Percentiles rank a stretch among this genome's conserved stretches.
Conservation (phyloP, 2,113 vertebrate genomes). For the Kobus ellipsiprymnus region DNA sequence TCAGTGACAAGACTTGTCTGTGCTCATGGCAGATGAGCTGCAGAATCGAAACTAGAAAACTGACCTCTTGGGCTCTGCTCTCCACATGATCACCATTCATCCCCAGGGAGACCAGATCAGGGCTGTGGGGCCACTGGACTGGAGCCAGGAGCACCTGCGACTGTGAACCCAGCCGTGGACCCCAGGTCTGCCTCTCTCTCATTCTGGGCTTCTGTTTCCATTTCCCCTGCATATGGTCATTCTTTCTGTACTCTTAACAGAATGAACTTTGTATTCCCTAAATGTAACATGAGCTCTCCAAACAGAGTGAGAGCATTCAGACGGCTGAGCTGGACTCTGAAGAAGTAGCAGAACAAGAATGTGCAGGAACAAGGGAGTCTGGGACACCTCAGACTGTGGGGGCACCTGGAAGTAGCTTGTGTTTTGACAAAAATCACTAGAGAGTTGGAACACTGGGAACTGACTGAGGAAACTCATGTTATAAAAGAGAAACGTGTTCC, state of each 20-base stretch:
- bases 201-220: neutral
- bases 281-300: neutral
- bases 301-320: neutral
- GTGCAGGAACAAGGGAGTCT: neutral
- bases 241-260: neutral
- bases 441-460: conserved; percentile 15
- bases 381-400: neutral
- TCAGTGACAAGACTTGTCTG: neutral
- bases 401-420: neutral
- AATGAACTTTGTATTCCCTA: neutral
- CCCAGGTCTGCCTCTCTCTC: neutral
- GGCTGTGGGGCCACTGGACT: neutral
- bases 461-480: conserved; percentile 41
- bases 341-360: conserved; percentile 4
- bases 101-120: neutral
- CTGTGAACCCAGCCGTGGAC: neutral
- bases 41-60: neutral
- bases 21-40: neutral
- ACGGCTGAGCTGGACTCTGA: neutral
- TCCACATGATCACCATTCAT: neutral
- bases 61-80: neutral
- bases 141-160: neutral
- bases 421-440: neutral
- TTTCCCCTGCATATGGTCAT: neutral
- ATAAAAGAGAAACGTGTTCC: conserved; percentile 41